These are phyloP conservation scores for Goniozus legneri DNA, from an alignment of 1,140 invertebrate species.

Conservation along the genomic window DNA sequence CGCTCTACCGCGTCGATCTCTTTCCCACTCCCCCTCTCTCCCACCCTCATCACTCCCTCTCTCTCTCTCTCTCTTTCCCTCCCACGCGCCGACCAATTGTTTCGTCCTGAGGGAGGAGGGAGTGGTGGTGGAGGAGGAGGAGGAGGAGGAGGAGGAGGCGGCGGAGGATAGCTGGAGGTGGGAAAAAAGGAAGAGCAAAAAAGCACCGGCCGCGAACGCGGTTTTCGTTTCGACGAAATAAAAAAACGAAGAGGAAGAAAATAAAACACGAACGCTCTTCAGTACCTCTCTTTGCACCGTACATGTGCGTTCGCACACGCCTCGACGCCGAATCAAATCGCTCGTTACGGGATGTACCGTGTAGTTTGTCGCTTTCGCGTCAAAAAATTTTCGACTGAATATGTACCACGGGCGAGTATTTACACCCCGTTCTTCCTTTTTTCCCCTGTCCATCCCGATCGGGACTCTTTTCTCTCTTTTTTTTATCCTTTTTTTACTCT, in stretches of 20 bases:
- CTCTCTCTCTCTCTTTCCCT: not conserved
- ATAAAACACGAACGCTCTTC: not conserved
- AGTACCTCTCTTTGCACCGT: not conserved
- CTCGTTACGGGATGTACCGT: slow-evolving; percentile 20
- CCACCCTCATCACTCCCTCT: slow-evolving; percentile 6
- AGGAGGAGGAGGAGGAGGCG: not conserved
- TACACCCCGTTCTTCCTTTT: too few relatives aligned
- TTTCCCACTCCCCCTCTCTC: slow-evolving; percentile 12
- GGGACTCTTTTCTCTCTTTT: too few relatives aligned
- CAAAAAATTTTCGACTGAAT: too few relatives aligned
- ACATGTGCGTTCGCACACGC: too few relatives aligned
- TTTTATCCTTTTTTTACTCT: too few relatives aligned
- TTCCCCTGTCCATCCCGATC: too few relatives aligned
- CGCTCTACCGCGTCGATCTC: slow-evolving; percentile 24
- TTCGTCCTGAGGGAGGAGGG: slow-evolving; percentile 13
- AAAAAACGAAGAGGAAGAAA: too few relatives aligned
- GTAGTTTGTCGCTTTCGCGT: too few relatives aligned
- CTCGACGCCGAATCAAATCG: slow-evolving; percentile 26
- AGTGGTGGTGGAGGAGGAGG: slow-evolving; percentile 10
- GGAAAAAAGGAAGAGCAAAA: slow-evolving; percentile 16
- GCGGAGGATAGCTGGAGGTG: not conserved
- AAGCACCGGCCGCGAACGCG: slow-evolving; percentile 20
- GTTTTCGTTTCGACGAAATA: too few relatives aligned
- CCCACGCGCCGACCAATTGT: slow-evolving; percentile 18
- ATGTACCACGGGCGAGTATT: too few relatives aligned